These are phyloP conservation scores for Pollachius pollachius DNA, from an alignment of 2,113 vertebrate genomes.

Conservation along the genomic window DNA sequence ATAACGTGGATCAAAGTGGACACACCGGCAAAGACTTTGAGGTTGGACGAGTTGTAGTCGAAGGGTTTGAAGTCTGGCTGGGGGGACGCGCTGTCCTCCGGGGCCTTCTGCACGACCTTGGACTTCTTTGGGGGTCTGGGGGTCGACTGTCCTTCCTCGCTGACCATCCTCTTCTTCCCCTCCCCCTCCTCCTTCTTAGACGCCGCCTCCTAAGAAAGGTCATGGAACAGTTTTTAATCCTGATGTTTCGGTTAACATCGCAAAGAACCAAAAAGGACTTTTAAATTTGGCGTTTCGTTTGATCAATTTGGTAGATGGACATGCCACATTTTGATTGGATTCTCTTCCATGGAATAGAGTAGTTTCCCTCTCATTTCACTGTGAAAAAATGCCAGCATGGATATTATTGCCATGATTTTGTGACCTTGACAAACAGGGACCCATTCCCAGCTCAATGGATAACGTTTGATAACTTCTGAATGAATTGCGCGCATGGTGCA, in stretches of 20 bases:
- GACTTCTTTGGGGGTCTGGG: slow-evolving; percentile 80
- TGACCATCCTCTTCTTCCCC: slow-evolving; percentile 72
- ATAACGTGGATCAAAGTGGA: not conserved
- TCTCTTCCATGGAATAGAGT: too few species aligned
- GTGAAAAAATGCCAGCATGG: too few species aligned
- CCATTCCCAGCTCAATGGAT: too few species aligned
- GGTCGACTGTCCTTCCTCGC: slow-evolving; percentile 64
- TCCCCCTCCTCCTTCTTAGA: slow-evolving; percentile 59
- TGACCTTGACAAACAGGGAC: too few species aligned
- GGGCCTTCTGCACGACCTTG: slow-evolving; percentile 66
- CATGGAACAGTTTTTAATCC: slow-evolving; percentile 12
- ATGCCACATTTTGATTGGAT: too few species aligned
- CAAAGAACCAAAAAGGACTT: too few species aligned
- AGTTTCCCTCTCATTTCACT: too few species aligned
- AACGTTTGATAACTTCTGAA: too few species aligned
- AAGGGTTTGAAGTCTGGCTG: slow-evolving; percentile 80
- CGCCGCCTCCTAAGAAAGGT: slow-evolving; percentile 51
- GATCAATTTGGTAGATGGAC: too few species aligned
- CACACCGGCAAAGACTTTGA: slow-evolving; percentile 88
- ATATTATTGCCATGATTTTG: too few species aligned
- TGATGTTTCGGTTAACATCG: not conserved
- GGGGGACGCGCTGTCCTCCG: slow-evolving; percentile 44
- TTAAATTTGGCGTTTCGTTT: not conserved
- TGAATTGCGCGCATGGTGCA: too few species aligned
- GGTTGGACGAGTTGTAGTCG: slow-evolving; percentile 89